Evolutionary conservation across 2,113 vertebrate genomes (phyloP).

Genomic region (Hemicordylus capensis): DNA sequence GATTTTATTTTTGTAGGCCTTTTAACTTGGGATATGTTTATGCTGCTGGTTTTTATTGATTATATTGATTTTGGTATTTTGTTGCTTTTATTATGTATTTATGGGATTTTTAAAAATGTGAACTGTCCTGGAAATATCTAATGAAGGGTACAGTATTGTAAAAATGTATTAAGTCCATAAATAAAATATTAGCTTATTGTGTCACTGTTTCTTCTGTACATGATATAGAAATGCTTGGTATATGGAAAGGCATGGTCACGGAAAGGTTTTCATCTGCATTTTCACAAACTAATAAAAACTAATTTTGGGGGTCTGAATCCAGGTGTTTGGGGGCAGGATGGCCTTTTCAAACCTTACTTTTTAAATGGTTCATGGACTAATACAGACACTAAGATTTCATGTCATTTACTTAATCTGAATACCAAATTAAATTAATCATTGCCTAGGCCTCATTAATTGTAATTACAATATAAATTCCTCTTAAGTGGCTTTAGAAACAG

Average conservation of each 20-base stretch:
- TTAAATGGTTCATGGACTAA: not conserved
- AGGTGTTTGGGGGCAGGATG: not conserved
- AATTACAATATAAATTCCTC: not conserved
- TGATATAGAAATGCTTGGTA: not conserved
- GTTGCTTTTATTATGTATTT: too few species aligned
- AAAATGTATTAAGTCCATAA: too few species aligned
- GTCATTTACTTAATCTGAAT: not conserved
- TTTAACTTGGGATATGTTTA: too few species aligned
- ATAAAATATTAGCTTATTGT: not conserved
- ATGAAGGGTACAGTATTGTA: too few species aligned
- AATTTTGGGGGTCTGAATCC: not conserved
- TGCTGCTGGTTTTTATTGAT: too few species aligned
- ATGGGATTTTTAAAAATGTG: too few species aligned
- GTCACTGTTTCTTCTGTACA: not conserved
- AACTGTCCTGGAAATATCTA: not conserved
- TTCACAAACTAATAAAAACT: not conserved
- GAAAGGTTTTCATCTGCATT: not conserved
- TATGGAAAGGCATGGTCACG: not conserved
- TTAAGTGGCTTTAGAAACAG: conserved; percentile 1
- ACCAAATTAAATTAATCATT: not conserved
- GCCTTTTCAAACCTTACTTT: not conserved
- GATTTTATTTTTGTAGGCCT: too few species aligned
- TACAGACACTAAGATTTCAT: not conserved
- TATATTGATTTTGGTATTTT: too few species aligned
- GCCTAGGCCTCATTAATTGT: not conserved